Evolutionary conservation across 2,888 invertebrate species (phyloP).

Genomic region (Brachylomia viminalis): DNA sequence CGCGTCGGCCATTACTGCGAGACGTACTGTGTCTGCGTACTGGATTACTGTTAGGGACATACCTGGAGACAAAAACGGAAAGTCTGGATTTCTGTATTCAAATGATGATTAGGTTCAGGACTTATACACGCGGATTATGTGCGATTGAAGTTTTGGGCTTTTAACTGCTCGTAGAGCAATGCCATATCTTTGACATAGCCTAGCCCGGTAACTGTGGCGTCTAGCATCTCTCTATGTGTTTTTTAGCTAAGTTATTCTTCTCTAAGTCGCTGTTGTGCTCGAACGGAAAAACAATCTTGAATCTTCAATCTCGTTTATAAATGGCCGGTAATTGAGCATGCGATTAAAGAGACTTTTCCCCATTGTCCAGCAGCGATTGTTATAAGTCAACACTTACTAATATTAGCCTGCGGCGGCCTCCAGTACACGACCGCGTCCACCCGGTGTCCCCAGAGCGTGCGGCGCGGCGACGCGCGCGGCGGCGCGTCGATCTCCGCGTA

Average conservation of each 20-base stretch:
- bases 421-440: conserved; percentile 92
- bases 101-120: not conserved
- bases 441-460: conserved; percentile 92
- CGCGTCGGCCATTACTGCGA: conserved; percentile 94
- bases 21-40: conserved; percentile 91
- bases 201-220: not conserved
- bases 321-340: not conserved
- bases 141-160: not conserved
- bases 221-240: not conserved
- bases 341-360: not conserved
- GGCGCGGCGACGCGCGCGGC: conserved; percentile 81
- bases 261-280: not conserved
- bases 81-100: no score
- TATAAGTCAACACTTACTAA: conserved; percentile 89
- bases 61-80: conserved; percentile 85
- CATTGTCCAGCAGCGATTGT: not conserved
- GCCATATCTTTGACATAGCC: not conserved
- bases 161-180: not conserved
- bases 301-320: not conserved
- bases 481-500: conserved; percentile 91
- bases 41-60: conserved; percentile 93
- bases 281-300: not conserved
- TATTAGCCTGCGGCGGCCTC: conserved; percentile 94
- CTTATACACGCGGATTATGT: not conserved
- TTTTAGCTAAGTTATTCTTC: not conserved